Evolutionary conservation across 2,113 vertebrate genomes (phyloP), one percentile per base, ranked within the genome.

Genomic region (Hippoglossus stenolepis): DNA sequence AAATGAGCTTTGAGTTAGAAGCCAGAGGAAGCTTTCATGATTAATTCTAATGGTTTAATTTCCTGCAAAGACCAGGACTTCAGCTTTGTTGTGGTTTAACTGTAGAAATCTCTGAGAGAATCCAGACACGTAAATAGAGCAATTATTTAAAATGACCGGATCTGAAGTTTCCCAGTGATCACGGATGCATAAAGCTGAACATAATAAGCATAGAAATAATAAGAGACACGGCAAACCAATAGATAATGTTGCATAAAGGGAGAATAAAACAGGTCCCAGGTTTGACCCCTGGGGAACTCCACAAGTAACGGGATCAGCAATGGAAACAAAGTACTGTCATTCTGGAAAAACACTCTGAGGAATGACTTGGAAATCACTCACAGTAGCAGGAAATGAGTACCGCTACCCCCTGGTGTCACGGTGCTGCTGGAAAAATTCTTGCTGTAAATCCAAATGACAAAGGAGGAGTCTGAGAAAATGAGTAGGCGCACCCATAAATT

Each of bases 281-380:
- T 24, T 21, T 61, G 54, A 71, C 8, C 56, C 35, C 5, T 65
- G 72, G 14, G 61, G 67, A 66, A 68, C 62, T 26, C 56, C 72
- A 49, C 40, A 35, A 31, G 23, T 31, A 20, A 58, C 23, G 12
- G 15, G 10, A 47, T 54, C 28, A 28, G 61, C 0, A 7, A 53
- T 43, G 31, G 18, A 78, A 71, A 71, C 58, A 63, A 63, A 64
- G 40, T 13, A 18, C 5, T 28, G 26, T 4, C 12, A 26, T 65
- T 26, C 11, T 49, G 13, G 12, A 64, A 40, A 21, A 61, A 61
- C 14, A 7, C 21, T 53, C 43, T 61, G 21, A 10, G 20, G 28
- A 21, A 3, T 51, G 47, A 18, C 5, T 51, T 51, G 47, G 5
- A 54, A 38, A 68, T 60, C 69, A 35, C 60, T 45, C 56, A 31